Conservation (phyloP, 35 echinoderm and acorn worm genomes). For the Patiria miniata region DNA sequence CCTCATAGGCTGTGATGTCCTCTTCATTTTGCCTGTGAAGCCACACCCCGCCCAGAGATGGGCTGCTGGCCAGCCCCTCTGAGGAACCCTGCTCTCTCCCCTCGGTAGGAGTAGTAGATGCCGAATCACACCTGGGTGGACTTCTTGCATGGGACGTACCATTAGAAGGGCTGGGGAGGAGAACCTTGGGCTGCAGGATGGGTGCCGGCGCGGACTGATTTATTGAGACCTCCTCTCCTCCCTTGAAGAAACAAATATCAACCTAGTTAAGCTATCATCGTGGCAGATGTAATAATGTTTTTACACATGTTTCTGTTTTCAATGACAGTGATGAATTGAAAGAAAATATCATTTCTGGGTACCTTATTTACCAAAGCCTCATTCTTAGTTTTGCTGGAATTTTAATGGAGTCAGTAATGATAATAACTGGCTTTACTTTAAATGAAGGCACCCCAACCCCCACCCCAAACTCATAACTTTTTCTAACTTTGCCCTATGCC, state of each 20-base stretch:
- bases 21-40: constrained; percentile 90
- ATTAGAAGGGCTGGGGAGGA: background rate
- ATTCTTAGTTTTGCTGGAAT: too few relatives aligned
- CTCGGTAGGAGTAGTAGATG: constrained; percentile 15
- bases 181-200: constrained; percentile 51
- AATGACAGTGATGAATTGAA: too few relatives aligned
- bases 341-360: too few relatives aligned
- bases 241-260: constrained; percentile 30
- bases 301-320: too few relatives aligned
- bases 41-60: constrained; percentile 86
- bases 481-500: too few relatives aligned
- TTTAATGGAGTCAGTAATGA: too few relatives aligned
- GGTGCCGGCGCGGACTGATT: constrained; percentile 8
- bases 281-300: too few relatives aligned
- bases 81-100: background rate
- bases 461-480: too few relatives aligned
- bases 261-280: background rate
- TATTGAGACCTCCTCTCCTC: constrained; percentile 60
- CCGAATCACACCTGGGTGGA: background rate
- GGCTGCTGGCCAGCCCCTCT: background rate
- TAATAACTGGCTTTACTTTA: too few relatives aligned
- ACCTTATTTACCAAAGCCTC: too few relatives aligned
- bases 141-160: background rate
- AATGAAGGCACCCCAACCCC: too few relatives aligned
- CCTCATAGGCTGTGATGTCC: constrained; percentile 38